Evolutionary conservation across 2,797 vertebrate genomes (phyloP), one percentile per base, ranked within the genome.

Genomic region (Malurus splendens): DNA sequence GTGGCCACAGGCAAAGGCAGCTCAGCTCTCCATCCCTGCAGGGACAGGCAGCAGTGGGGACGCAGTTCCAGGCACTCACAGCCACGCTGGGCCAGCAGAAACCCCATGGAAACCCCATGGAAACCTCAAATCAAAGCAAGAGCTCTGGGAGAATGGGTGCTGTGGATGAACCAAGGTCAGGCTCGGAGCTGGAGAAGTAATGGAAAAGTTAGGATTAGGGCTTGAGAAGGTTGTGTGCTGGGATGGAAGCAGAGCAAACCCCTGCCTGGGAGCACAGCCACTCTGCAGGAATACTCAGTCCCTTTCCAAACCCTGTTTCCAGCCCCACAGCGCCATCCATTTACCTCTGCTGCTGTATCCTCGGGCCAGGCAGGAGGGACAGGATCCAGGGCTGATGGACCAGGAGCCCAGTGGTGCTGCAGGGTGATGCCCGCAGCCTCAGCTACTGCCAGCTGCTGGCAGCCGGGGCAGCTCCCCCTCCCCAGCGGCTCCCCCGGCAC

Each of bases 41-140:
- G 18, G 28, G 25, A 59, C 32, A 9, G 0, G 1, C 4, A 3
- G 7, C 17, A 45, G 20, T 3, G 2, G 23, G 12, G 38, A 64
- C 7, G 17, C 33, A 79, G 55, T 23, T 88, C 8, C 41, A 50
- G n/a, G 19, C 9, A 50, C 59, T 32, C 42, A 38, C 0, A 0
- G 23, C 45, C 19, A 39, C 0, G 0, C 19, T 25, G 7, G 38
- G 30, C 28, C 59, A 48, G 36, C 28, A 50, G 15, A 28, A 24
- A 39, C 10, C 17, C 39, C 30, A 7, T 0, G 3, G 39, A 60
- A 76, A 68, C 30, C 24, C 39, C 30, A 7, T 0, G 3, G 39
- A 60, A 76, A 68, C 30, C 24, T 8, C 25, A 74, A 80, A 81
- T 51, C 38, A 20, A n/a, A 6, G 44, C 22, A 18, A 18, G 36